A percentile compares a stretch with the other conserved stretches of the same genome.
These are phyloP conservation scores for Acrocephalus arundinaceus DNA, from an alignment of 2,113 vertebrate species.

Conservation along the genomic window DNA sequence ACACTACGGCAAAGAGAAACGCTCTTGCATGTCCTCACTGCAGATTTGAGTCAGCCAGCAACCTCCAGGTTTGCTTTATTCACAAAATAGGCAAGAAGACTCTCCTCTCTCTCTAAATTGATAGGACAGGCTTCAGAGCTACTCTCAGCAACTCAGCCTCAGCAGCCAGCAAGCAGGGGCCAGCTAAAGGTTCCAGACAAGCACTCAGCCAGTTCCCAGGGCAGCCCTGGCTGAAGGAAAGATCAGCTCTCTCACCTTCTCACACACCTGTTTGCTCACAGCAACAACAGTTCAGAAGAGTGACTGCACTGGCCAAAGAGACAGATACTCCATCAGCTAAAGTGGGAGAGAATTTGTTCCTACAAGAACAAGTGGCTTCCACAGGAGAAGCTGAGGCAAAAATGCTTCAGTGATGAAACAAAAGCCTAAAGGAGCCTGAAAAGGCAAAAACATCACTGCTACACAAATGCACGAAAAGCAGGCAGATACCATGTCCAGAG, in stretches of 20 bases:
- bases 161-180: neutral
- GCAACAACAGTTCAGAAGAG: neutral
- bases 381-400: neutral
- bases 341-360: neutral
- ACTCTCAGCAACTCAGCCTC: neutral
- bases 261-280: neutral
- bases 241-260: neutral
- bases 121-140: neutral
- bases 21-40: neutral
- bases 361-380: neutral
- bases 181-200: neutral
- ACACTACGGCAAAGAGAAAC: neutral
- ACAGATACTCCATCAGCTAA: neutral
- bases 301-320: neutral
- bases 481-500: neutral
- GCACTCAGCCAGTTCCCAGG: accelerated
- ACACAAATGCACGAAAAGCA: neutral
- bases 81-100: neutral
- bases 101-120: neutral
- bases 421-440: neutral
- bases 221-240: neutral
- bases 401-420: neutral
- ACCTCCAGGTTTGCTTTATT: neutral
- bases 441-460: neutral
- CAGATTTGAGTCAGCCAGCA: neutral